Conservation (phyloP, 1,140 invertebrate genomes). For the Delia radicum region DNA sequence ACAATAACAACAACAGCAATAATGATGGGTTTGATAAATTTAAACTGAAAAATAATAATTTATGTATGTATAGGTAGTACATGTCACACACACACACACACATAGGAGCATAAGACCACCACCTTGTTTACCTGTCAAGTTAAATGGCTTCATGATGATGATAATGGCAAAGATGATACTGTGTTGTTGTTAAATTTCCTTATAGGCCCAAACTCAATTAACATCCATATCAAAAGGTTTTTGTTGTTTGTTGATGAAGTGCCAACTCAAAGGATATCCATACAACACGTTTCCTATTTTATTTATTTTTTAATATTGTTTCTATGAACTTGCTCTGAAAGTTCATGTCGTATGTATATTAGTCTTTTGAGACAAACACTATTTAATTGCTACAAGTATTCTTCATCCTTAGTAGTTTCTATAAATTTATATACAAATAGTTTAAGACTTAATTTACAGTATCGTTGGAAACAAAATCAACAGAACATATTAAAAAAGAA, state of each 20-base stretch:
- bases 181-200: background rate
- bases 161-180: background rate
- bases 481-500: too few relatives aligned
- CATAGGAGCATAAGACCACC: background rate
- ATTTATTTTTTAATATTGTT: background rate
- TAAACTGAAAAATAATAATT: slow-evolving; percentile 7
- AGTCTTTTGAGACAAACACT: background rate
- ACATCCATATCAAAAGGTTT: background rate
- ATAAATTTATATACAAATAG: background rate
- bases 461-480: too few relatives aligned
- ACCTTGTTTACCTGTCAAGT: slow-evolving; percentile 15
- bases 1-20: background rate
- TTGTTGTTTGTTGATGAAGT: slow-evolving; percentile 18
- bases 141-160: background rate
- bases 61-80: background rate
- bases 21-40: slow-evolving; percentile 18
- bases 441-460: background rate
- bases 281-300: background rate
- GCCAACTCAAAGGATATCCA: background rate
- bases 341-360: background rate
- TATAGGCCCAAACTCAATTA: slow-evolving; percentile 14
- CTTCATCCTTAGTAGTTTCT: background rate
- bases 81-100: background rate
- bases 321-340: background rate
- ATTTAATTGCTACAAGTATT: background rate